A percentile compares a stretch with the other conserved stretches of the same genome.
Conservation (phyloP, 2,113 vertebrate species). For the Haemorhous mexicanus region DNA sequence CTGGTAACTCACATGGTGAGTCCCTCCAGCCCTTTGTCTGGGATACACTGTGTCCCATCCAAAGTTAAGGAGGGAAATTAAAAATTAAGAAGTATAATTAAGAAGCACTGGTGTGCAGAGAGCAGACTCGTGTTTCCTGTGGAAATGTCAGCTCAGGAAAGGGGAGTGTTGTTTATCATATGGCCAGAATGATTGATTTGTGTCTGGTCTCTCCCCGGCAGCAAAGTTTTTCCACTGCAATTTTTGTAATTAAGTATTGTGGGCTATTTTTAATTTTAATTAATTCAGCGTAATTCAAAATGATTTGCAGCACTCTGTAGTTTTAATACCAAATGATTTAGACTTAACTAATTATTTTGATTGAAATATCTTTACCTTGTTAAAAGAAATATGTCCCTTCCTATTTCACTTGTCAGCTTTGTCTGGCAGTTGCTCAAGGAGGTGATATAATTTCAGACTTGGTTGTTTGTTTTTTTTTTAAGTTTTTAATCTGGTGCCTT, state of each 20-base stretch:
- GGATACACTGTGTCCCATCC: accelerated
- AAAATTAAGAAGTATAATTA: neutral
- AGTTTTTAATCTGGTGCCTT: neutral
- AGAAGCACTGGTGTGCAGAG: neutral
- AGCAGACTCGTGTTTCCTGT: neutral
- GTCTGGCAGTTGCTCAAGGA: neutral
- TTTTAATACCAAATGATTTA: neutral
- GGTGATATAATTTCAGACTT: neutral
- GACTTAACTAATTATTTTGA: neutral
- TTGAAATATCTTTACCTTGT: neutral
- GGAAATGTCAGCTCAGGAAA: neutral
- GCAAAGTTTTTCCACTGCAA: neutral
- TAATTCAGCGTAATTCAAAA: neutral
- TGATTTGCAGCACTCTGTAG: accelerated
- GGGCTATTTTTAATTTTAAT: neutral
- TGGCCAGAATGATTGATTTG: neutral
- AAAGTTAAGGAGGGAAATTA: neutral
- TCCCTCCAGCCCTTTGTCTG: neutral
- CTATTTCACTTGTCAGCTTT: neutral
- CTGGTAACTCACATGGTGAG: accelerated
- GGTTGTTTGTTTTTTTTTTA: accelerated
- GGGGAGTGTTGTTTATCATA: neutral
- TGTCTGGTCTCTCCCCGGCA: neutral
- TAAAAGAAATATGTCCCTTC: neutral
- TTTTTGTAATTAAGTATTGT: neutral